Base-by-base conservation (phyloP, 2,888 invertebrate species). In the Ennomos erosarius region DNA sequence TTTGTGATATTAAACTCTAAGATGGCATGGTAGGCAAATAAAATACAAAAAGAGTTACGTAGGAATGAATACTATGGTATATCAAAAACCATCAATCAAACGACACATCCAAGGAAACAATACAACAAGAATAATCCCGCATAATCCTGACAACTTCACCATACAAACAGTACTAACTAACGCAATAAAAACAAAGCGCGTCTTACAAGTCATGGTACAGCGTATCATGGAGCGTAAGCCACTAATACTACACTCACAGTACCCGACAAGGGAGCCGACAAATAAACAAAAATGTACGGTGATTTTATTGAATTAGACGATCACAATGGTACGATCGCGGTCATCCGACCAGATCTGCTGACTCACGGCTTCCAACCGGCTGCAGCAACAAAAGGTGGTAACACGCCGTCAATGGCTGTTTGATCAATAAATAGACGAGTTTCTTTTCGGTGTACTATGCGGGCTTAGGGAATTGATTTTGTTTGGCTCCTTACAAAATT, bases 251-350 rank as follows among this genome's bases (percentile, higher is more conserved):
- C 81, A 83, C 76, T 82, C 78, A 82, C 81, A 71, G 75, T 64
- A 68, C 58, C 83, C 86, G 83, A 84, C 88, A 90, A 90, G 87
- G 85, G 83, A 83, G 82, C 88, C 87, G 86, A 81, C 84, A 88
- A 89, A 89, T 86, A 90, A 90, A 91, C 88, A 88, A 90, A 87
- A 90, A 89, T 90, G 86, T 84, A 82, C 83, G 79, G 85, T 87
- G 89, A 89, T 90, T 89, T 91, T 90, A 92, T 92, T 92, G 91
- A 92, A 91, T 92, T 92, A 92, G 87, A 81, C 78, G 89, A 86
- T 88, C 88, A 91, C 90, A 90, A 89, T 90, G 81, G 81, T 75
- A 70, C 71, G 74, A 81, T 79, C 78, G 73, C 74, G 81, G 78
- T 75, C 75, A 75, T 70, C 71, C 60, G 64, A 68, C 66, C 69